Base-by-base conservation (phyloP, 2,888 invertebrate species). In the Andrena dorsata region DNA sequence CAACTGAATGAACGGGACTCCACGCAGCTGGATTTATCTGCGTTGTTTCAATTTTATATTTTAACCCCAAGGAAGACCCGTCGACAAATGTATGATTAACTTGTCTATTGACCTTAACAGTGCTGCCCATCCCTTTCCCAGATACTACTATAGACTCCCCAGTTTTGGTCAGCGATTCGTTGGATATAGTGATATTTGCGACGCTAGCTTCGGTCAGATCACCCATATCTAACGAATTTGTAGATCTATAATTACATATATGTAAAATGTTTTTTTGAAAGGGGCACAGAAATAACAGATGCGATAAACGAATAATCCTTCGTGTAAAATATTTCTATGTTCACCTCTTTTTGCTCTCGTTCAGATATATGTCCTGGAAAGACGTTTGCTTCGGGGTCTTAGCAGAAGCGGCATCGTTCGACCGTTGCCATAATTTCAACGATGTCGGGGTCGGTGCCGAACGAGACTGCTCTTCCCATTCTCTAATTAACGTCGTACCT, bases 1-100 rank as follows among this genome's bases (percentile, higher is more conserved):
- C 98, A 8, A 97, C 97, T 91, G 97, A 97, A 85, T 97, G 95
- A n/a, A 97, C 97, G 23, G 98, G 98, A 91, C 97, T 97, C 97
- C 98, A 97, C 35, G 97, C 97, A 90, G 97, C 95, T 26, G 97
- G 97, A 94, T 97, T 97, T 90, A 94, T 91, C 93, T 93, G 49
- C 6, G 30, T 51, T 47, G 70, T 76, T 76, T 51, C 13, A 51
- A 64, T 51, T 53, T 49, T 10, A 10, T 16, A 53, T 6, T 56
- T 65, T 20, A 68, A 51, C 76, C n/a, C 41, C 8, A 60, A 2
- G 0, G 16, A 64, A 49, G 28, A 8, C 23, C n/a, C 5, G n/a
- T 8, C 30, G n/a, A 26, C n/a, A 5, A 26, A 35, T 16, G 2
- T 26, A 61, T 53, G 49, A 75, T 26, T 60, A 3, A 64, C 60